These are phyloP conservation scores for Pseudomyrmex concolor DNA, from an alignment of 1,140 invertebrate genomes.

Conservation along the genomic window DNA sequence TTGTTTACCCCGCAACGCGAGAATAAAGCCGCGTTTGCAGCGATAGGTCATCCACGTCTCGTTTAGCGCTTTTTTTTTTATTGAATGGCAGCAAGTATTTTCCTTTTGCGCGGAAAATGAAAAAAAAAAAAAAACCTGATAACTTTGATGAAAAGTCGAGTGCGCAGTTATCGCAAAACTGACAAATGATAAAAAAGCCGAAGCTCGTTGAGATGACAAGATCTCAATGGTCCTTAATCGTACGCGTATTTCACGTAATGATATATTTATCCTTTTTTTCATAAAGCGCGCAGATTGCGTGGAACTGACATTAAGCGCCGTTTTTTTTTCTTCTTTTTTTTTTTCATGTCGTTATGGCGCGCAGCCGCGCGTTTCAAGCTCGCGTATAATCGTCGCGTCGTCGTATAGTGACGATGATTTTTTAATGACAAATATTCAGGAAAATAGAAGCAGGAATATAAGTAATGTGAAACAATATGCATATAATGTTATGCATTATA, in stretches of 20 bases:
- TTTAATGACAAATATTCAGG: too few relatives aligned
- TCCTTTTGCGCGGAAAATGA: conserved; percentile 54
- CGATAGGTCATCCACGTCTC: conserved; percentile 41
- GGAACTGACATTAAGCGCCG: conserved; percentile 50
- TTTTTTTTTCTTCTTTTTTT: conserved; percentile 40
- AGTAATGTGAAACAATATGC: too few relatives aligned
- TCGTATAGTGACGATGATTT: neutral
- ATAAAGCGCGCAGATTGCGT: conserved; percentile 24
- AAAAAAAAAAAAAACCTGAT: neutral
- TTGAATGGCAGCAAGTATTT: conserved; percentile 43
- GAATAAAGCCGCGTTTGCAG: conserved; percentile 58
- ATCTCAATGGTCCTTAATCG: conserved; percentile 47
- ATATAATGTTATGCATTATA: neutral
- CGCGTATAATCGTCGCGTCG: neutral
- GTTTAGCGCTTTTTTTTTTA: conserved; percentile 62
- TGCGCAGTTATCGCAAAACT: conserved; percentile 21
- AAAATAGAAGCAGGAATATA: too few relatives aligned
- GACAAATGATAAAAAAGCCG: conserved; percentile 33
- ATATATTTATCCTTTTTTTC: conserved; percentile 24
- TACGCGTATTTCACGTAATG: conserved; percentile 28
- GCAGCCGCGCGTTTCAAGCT: conserved; percentile 36
- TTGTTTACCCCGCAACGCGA: conserved; percentile 61
- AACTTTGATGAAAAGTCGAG: neutral
- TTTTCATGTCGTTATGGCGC: neutral
- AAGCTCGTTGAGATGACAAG: conserved; percentile 46